Conservation (phyloP, 53 echinoderm and acorn worm genomes). For the Glandiceps talaboti region DNA sequence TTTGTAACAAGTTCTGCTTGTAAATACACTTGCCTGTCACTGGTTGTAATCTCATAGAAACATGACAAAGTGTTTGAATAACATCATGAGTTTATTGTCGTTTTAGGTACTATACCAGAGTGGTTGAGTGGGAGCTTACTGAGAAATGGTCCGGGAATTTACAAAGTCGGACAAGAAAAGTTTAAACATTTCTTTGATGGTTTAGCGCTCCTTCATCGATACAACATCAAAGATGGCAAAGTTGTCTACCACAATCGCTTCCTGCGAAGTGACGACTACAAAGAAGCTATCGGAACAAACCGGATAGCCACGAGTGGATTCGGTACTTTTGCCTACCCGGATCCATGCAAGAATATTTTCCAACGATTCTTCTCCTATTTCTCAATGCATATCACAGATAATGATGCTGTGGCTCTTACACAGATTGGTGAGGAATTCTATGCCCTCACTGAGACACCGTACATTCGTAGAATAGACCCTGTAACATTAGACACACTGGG, state of each 20-base stretch:
- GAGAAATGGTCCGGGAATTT: slow-evolving; percentile 54
- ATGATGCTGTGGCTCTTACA: slow-evolving; percentile 53
- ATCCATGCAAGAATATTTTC: slow-evolving; percentile 76
- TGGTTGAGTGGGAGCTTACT: slow-evolving; percentile 46
- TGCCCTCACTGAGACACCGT: slow-evolving; percentile 19
- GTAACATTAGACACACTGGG: background rate
- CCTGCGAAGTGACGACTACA: slow-evolving; percentile 51
- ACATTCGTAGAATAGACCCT: background rate
- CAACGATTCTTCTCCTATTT: slow-evolving; percentile 53
- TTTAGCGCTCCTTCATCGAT: slow-evolving; percentile 47
- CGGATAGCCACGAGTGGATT: slow-evolving; percentile 43
- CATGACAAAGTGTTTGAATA: too few species aligned
- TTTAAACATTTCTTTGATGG: slow-evolving; percentile 47
- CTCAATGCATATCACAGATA: slow-evolving; percentile 30
- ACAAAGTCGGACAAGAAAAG: slow-evolving; percentile 28
- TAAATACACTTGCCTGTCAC: too few species aligned
- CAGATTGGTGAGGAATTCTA: slow-evolving; percentile 53
- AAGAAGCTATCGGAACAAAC: slow-evolving; percentile 39
- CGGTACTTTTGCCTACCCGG: slow-evolving; percentile 53
- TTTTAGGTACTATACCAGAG: slow-evolving; percentile 34
- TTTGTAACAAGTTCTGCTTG: too few species aligned
- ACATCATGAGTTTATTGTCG: background rate
- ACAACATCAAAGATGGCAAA: slow-evolving; percentile 33
- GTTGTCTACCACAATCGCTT: slow-evolving; percentile 40
- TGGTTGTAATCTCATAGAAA: too few species aligned